phyloP scores from a whole-genome alignment of 2,113 vertebrate species.

The Uria lomvia region DNA sequence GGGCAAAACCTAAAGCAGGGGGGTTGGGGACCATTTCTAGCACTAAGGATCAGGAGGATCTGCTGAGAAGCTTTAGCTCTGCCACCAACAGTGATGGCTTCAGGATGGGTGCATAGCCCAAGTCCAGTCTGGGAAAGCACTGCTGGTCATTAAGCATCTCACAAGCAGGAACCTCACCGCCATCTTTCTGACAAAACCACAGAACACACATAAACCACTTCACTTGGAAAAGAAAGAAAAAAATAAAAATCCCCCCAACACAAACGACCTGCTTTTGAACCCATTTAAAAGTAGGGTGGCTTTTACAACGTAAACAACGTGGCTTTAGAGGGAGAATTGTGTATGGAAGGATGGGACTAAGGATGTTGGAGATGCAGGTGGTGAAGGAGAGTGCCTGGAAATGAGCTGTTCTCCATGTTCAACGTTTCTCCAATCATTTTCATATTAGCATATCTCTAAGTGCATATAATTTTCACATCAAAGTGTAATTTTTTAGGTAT shows the following conservation, averaged over 20 bases:
- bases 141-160: not conserved
- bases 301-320: not conserved
- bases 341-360: not conserved
- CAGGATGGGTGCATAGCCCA: not conserved
- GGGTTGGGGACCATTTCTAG: not conserved
- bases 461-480: constrained; percentile 80
- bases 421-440: constrained; percentile 60
- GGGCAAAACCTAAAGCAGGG: not conserved
- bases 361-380: constrained; percentile 10
- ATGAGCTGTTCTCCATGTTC: constrained; percentile 43
- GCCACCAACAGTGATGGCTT: fast-evolving
- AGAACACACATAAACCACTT: fast-evolving
- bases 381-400: not conserved
- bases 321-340: not conserved
- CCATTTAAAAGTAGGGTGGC: not conserved
- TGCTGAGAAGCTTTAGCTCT: not conserved
- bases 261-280: not conserved
- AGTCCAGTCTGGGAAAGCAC: not conserved
- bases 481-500: constrained; percentile 64
- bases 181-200: not conserved
- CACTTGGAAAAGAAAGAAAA: not conserved
- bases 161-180: not conserved
- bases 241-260: fast-evolving
- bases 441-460: constrained; percentile 74
- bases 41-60: not conserved